These are phyloP conservation scores for Drosophila teissieri DNA, from an alignment of 1,140 invertebrate genomes.

Conservation along the genomic window DNA sequence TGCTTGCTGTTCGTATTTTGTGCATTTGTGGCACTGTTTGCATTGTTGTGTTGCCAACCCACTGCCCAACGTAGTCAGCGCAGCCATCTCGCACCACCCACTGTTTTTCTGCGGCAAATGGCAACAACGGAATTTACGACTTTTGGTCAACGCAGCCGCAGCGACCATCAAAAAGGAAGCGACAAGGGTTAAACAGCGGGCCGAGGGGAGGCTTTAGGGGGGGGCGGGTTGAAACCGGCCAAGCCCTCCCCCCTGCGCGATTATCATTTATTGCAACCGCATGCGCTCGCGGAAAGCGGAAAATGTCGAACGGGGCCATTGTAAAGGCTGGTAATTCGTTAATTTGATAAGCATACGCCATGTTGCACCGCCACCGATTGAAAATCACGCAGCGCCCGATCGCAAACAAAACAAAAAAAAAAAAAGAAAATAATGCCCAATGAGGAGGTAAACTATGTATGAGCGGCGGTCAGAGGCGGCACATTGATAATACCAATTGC, in stretches of 20 bases:
- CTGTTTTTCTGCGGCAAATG: constrained; percentile 76
- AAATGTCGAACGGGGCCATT: constrained; percentile 47
- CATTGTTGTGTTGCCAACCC: constrained; percentile 59
- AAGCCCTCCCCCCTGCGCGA: constrained; percentile 30
- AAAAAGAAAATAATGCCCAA: neutral
- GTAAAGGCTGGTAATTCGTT: constrained; percentile 74
- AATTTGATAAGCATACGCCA: constrained; percentile 81
- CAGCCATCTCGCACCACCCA: constrained; percentile 3
- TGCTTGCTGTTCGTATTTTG: constrained; percentile 55
- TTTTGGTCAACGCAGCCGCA: constrained; percentile 74
- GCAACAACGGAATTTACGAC: constrained; percentile 77
- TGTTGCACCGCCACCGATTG: constrained; percentile 60
- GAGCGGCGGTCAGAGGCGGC: constrained; percentile 2
- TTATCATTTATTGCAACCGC: constrained; percentile 82
- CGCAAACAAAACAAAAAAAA: constrained; percentile 14
- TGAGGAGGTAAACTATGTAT: neutral
- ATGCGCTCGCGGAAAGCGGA: constrained; percentile 36
- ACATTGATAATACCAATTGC: constrained; percentile 1
- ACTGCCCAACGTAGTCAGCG: neutral
- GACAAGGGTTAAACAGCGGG: constrained; percentile 13
- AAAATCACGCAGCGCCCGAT: constrained; percentile 45
- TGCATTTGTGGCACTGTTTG: constrained; percentile 81
- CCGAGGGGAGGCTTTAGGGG: neutral
- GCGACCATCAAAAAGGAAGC: constrained; percentile 44
- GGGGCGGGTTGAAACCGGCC: too few species aligned